Evolutionary conservation across 2,888 invertebrate species (phyloP).

Genomic region (Drosophila picticornis): DNA sequence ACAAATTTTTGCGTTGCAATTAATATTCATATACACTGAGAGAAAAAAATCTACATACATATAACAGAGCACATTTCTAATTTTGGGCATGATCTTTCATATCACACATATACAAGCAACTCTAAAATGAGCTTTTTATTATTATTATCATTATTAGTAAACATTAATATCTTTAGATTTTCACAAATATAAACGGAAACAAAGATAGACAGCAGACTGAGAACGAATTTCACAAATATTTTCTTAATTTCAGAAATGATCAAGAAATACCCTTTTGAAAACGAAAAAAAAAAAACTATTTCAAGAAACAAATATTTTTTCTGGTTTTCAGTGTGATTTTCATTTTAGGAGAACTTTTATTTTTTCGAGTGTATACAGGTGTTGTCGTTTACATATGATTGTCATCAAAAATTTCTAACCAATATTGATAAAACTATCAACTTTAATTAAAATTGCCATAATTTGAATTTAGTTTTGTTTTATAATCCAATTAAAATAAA

Average conservation of each 20-base stretch:
- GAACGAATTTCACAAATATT: not conserved
- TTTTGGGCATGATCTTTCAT: no score
- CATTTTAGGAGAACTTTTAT: not conserved
- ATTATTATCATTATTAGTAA: no score
- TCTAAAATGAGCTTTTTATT: no score
- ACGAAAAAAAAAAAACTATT: not conserved
- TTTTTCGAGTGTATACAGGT: not conserved
- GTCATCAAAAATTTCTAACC: conserved; percentile 34
- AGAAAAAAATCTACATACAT: not conserved
- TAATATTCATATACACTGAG: conserved; percentile 39
- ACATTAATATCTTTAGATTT: no score
- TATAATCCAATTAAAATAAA: not conserved
- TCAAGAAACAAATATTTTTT: not conserved
- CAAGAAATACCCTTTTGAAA: no score
- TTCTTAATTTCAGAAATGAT: not conserved
- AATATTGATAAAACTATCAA: conserved; percentile 67
- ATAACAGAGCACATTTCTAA: not conserved
- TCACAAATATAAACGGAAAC: not conserved
- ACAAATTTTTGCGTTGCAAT: conserved; percentile 52
- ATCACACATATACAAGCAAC: no score
- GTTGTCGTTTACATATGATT: conserved; percentile 20
- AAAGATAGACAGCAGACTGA: not conserved
- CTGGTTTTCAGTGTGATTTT: not conserved
- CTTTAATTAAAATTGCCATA: conserved; percentile 61
- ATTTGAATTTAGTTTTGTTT: conserved; percentile 12